A percentile compares a stretch with the other conserved stretches of the same genome.
These are phyloP conservation scores for Aporophyla nigra DNA, from an alignment of 2,888 invertebrate genomes.

Conservation along the genomic window DNA sequence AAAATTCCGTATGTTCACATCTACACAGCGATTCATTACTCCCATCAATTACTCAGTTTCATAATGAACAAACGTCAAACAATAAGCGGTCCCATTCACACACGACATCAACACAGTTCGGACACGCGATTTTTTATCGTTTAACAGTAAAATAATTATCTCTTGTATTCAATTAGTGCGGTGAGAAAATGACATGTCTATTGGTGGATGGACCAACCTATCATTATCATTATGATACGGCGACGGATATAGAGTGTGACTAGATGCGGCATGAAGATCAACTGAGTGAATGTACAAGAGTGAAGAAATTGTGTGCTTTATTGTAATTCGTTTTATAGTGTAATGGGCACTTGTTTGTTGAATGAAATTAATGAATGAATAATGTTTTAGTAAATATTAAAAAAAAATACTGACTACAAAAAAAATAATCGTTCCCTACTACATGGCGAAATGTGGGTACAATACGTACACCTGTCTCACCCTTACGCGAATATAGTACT, in stretches of 20 bases:
- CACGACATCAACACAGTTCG: conserved; percentile 65
- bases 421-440: not conserved
- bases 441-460: not conserved
- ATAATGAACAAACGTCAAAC: conserved; percentile 56
- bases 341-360: conserved; percentile 1
- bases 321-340: conserved; percentile 23
- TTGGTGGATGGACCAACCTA: conserved; percentile 77
- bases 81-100: conserved; percentile 63
- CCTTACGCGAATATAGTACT: not conserved
- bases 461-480: too few relatives aligned
- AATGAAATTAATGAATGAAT: not conserved
- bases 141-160: conserved; percentile 81
- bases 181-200: conserved; percentile 88
- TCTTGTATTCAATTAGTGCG: conserved; percentile 85
- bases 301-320: conserved; percentile 22
- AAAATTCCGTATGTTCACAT: not conserved
- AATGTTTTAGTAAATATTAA: not conserved
- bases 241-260: conserved; percentile 70
- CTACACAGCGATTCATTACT: conserved; percentile 11
- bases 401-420: not conserved
- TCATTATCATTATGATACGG: conserved; percentile 78
- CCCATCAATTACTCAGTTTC: conserved; percentile 37
- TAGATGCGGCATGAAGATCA: conserved; percentile 73
- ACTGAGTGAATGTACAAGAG: conserved; percentile 30
- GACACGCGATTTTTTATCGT: conserved; percentile 71